Evolutionary conservation across 2,888 invertebrate genomes (phyloP).

Genomic region (Melitaea athalia): DNA sequence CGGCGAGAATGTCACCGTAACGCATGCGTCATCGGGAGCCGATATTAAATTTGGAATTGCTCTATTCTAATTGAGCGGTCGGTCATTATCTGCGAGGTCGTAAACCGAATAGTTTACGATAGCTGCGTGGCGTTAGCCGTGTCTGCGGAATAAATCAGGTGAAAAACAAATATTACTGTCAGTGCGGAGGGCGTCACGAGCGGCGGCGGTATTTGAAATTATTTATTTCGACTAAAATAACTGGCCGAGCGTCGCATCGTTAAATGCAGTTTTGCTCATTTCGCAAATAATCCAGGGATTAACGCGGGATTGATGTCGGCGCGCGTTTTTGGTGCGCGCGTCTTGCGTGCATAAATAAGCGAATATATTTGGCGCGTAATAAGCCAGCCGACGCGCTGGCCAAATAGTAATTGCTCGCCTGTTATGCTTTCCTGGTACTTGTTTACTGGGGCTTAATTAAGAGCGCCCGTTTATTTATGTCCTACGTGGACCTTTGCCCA

Average conservation of each 20-base stretch:
- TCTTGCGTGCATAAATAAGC: conserved; percentile 65
- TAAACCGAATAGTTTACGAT: conserved; percentile 67
- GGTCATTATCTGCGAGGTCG: conserved; percentile 48
- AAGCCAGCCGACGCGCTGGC: conserved; percentile 45
- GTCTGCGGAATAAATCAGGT: conserved; percentile 68
- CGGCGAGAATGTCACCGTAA: conserved; percentile 21
- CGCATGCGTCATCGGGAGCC: conserved; percentile 37
- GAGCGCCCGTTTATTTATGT: conserved; percentile 42
- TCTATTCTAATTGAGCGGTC: conserved; percentile 58
- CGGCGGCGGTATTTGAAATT: conserved; percentile 55
- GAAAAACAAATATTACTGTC: conserved; percentile 70
- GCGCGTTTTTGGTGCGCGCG: conserved; percentile 58
- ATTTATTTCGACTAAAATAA: conserved; percentile 64
- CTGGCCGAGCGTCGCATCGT: conserved; percentile 55
- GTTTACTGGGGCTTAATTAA: conserved; percentile 55
- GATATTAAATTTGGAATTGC: conserved; percentile 40
- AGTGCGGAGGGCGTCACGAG: conserved; percentile 65
- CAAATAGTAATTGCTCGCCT: conserved; percentile 56
- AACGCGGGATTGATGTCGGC: conserved; percentile 66
- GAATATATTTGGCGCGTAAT: conserved; percentile 50
- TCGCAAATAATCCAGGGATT: conserved; percentile 69
- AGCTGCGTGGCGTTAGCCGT: conserved; percentile 46
- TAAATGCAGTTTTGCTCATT: conserved; percentile 69
- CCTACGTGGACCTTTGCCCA: conserved; percentile 34
- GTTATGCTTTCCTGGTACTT: conserved; percentile 59